Conservation (phyloP, 2,888 invertebrate genomes). For the Metallyticus violacea region DNA sequence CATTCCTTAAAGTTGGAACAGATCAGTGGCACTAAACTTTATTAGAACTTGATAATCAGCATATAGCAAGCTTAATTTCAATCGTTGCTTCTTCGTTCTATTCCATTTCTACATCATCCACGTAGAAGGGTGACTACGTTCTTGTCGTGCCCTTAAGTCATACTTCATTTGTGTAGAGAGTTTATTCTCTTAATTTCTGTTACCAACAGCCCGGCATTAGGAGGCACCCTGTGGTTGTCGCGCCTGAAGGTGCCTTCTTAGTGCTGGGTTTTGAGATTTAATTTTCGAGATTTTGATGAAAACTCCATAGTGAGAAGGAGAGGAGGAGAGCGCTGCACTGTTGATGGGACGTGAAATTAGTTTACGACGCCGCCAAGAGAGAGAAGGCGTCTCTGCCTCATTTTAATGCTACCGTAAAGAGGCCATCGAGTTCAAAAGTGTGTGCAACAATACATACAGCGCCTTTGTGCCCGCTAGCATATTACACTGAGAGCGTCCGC, state of each 20-base stretch:
- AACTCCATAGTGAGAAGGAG: conserved; percentile 1
- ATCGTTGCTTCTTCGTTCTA: no score
- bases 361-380: conserved; percentile 27
- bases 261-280: conserved; percentile 20
- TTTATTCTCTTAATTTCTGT: no score
- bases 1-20: no score
- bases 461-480: background rate
- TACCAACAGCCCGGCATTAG: no score
- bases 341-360: conserved; percentile 28
- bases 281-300: conserved; percentile 28
- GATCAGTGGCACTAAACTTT: no score
- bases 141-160: no score
- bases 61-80: no score
- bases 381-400: background rate
- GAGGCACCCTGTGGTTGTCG: background rate
- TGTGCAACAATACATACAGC: background rate
- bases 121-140: no score
- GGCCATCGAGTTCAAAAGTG: background rate
- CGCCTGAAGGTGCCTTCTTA: background rate
- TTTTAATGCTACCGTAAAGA: background rate
- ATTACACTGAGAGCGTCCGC: no score
- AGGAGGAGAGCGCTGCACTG: conserved; percentile 7
- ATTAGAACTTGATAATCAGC: no score
- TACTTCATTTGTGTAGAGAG: no score
- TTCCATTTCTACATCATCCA: no score